A percentile compares a stretch with the other conserved stretches of the same genome.
Conservation (phyloP, 2,888 invertebrate genomes). For the Drosophila mimetica region DNA sequence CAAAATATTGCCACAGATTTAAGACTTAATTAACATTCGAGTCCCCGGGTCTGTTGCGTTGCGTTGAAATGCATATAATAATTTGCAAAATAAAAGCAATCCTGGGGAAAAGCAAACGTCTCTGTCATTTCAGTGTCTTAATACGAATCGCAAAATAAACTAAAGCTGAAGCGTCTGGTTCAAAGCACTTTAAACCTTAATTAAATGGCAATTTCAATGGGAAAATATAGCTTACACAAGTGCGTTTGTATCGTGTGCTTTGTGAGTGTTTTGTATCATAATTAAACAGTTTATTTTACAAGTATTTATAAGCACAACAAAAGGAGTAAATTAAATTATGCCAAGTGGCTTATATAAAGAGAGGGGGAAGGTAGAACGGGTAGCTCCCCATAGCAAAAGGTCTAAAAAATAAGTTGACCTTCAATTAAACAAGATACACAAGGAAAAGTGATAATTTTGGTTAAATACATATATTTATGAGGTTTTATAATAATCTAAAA, state of each 20-base stretch:
- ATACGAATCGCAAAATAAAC: background rate
- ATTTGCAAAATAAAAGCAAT: slow-evolving; percentile 2
- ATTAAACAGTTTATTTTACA: slow-evolving; percentile 8
- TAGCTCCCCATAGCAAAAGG: no score
- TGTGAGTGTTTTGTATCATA: slow-evolving; percentile 16
- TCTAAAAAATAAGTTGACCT: no score
- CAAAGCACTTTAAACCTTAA: slow-evolving; percentile 8
- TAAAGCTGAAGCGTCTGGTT: background rate
- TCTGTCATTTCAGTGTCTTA: background rate
- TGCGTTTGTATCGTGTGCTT: background rate
- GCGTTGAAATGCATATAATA: slow-evolving; percentile 6
- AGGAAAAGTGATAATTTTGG: no score
- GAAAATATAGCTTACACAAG: slow-evolving; percentile 10
- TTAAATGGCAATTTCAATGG: slow-evolving; percentile 11
- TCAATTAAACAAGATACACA: no score
- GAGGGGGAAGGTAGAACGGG: no score
- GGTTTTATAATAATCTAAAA: no score
- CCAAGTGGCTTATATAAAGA: background rate
- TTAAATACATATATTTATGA: no score
- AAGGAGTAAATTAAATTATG: background rate
- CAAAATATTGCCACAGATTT: slow-evolving; percentile 20
- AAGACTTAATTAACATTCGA: slow-evolving; percentile 26
- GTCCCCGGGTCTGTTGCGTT: background rate
- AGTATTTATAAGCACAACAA: background rate
- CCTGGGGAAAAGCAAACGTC: background rate